Base-by-base conservation (phyloP, 2,113 vertebrate species). In the Ceyx melanurus region DNA sequence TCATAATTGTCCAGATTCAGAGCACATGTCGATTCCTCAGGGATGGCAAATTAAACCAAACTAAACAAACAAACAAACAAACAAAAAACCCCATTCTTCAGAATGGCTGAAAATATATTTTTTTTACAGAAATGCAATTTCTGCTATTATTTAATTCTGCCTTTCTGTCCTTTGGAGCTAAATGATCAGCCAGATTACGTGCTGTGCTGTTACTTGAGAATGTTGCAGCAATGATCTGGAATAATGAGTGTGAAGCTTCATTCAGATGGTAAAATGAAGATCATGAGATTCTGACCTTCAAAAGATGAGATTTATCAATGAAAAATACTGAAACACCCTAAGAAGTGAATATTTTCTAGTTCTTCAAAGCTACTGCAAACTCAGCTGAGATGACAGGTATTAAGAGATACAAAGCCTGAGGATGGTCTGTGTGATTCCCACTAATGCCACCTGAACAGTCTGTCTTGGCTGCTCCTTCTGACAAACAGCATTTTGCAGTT, bases 171-270 rank as follows among this genome's bases (percentile, higher is more conserved):
- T 88, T 83, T 78, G 60, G 83, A 92, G 76, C 33, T 90, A 90
- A 86, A 74, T 54, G 73, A 90, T 90, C 65, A 64, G 56, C 60
- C 65, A 84, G 86, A 81, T 74, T 74, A 85, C 66, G 72, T 76
- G 56, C 43, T 88, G 64, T 86, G 89, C 83, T 8, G 7, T 93
- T 94, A 90, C 73, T 58, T 66, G 60, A 90, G 91, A 90, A 93
- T 91, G 83, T 74, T 81, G 68, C 83, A 71, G 86, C 80, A 86
- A 70, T 1, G 5, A 83, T 65, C 60, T 71, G 70, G 17, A 94
- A 92, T 92, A 93, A 94, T 51, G 80, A 83, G 42, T 28, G 72
- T 3, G 10, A 71, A 86, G 33, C 80, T 92, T 66, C 65, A 10
- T 93, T 93, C 65, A 83, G 80, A 66, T 54, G 28, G 16, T 86